These are phyloP conservation scores for Timema podura DNA, from an alignment of 2,888 invertebrate species.

Conservation along the genomic window DNA sequence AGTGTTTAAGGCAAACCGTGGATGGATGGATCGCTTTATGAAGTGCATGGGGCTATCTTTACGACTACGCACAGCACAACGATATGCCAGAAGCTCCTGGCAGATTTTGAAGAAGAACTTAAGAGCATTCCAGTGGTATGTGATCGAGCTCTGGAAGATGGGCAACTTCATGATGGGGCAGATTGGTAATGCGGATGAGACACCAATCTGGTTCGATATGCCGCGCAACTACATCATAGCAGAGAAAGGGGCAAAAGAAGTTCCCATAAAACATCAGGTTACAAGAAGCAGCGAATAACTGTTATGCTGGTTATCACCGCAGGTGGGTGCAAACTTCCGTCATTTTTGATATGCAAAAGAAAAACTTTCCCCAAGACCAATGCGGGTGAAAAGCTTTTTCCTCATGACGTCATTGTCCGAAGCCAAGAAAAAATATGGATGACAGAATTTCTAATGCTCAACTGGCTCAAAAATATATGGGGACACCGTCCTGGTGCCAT, in stretches of 20 bases:
- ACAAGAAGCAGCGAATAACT: not conserved
- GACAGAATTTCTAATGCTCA: slow-evolving; percentile 7
- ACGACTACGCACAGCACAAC: no score
- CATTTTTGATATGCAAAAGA: not conserved
- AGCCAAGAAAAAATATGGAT: slow-evolving; percentile 11
- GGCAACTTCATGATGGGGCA: slow-evolving; percentile 10
- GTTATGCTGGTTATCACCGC: slow-evolving; percentile 17
- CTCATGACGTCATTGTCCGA: slow-evolving; percentile 18
- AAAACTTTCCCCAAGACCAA: slow-evolving; percentile 16
- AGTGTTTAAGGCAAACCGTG: not conserved
- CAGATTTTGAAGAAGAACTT: slow-evolving; percentile 14
- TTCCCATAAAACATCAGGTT: slow-evolving; percentile 15
- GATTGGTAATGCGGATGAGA: no score
- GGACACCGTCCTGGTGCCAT: not conserved
- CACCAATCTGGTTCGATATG: slow-evolving; percentile 2
- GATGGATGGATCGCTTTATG: not conserved
- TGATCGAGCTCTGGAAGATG: not conserved
- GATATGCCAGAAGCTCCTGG: slow-evolving; percentile 10
- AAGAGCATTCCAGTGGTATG: slow-evolving; percentile 12
- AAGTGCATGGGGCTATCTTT: not conserved
- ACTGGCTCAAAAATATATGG: slow-evolving; percentile 8
- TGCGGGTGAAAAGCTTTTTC: slow-evolving; percentile 3
- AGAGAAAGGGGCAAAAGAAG: slow-evolving; percentile 15
- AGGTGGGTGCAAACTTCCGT: slow-evolving; percentile 8
- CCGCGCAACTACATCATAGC: slow-evolving; percentile 11